Conservation (phyloP, 2,888 invertebrate genomes). For the Stomorhina lunata region DNA sequence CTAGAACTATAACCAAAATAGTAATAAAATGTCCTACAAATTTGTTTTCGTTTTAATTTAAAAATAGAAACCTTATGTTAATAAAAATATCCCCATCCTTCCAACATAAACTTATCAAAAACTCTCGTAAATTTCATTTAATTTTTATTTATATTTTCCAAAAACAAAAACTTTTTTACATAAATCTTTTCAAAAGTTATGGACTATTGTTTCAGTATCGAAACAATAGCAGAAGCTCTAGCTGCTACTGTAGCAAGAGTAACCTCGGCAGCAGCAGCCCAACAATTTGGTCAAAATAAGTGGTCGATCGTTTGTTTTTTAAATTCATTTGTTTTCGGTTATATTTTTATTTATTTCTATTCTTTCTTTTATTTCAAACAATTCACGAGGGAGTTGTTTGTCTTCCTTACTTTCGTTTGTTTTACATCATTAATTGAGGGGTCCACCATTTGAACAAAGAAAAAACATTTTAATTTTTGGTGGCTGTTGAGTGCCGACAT, state of each 20-base stretch:
- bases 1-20: too few relatives aligned
- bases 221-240: not conserved
- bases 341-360: not conserved
- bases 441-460: not conserved
- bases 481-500: slow-evolving; percentile 19
- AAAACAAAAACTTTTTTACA: not conserved
- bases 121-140: too few relatives aligned
- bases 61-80: too few relatives aligned
- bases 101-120: too few relatives aligned
- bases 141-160: not conserved
- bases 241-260: not conserved
- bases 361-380: not conserved
- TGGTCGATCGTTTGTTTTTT: slow-evolving; percentile 16
- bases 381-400: slow-evolving; percentile 40
- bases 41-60: too few relatives aligned
- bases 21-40: too few relatives aligned
- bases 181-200: slow-evolving; percentile 12
- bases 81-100: too few relatives aligned
- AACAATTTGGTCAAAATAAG: slow-evolving; percentile 25
- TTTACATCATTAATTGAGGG: slow-evolving; percentile 26
- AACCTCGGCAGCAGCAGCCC: not conserved
- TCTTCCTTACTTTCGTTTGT: slow-evolving; percentile 22
- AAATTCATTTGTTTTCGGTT: slow-evolving; percentile 26
- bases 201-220: not conserved
- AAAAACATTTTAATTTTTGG: slow-evolving; percentile 10